phyloP scores from a whole-genome alignment of 2,888 invertebrate species.

The Cosmopolites sordidus region DNA sequence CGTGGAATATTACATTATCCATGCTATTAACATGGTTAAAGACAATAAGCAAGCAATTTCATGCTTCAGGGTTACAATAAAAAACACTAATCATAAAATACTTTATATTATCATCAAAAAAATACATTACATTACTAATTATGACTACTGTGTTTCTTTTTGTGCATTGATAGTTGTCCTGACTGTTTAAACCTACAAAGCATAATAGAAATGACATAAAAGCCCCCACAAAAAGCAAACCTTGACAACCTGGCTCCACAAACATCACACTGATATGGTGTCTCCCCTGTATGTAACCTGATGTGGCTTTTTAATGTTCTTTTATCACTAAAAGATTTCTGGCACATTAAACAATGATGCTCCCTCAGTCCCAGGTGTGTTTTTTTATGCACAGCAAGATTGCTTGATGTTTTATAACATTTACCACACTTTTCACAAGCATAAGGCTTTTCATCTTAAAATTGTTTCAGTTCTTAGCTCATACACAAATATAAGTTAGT shows the following conservation, averaged over 20 bases:
- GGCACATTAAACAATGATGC: constrained; percentile 42
- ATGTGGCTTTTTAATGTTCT: constrained; percentile 43
- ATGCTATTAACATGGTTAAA: too few species aligned
- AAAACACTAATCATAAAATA: too few species aligned
- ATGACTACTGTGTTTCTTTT: constrained; percentile 39
- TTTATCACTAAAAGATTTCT: constrained; percentile 42
- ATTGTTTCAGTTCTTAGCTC: neutral
- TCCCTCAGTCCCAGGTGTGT: constrained; percentile 42
- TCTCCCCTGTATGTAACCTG: constrained; percentile 45
- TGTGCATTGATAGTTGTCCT: constrained; percentile 43
- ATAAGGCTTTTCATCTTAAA: constrained; percentile 44
- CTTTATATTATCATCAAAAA: too few species aligned
- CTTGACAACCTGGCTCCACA: constrained; percentile 44
- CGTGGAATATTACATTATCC: too few species aligned
- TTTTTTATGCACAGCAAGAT: constrained; percentile 42
- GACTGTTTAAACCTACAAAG: constrained; percentile 37
- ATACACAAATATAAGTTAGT: too few species aligned
- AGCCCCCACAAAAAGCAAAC: too few species aligned
- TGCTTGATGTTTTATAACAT: constrained; percentile 44
- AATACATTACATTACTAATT: too few species aligned
- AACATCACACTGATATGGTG: constrained; percentile 41
- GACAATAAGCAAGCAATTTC: too few species aligned
- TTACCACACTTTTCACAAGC: constrained; percentile 43
- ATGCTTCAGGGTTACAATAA: too few species aligned
- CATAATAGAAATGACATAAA: neutral